These are phyloP conservation scores for Heteropelma amictum DNA, from an alignment of 2,888 invertebrate species.

Conservation along the genomic window DNA sequence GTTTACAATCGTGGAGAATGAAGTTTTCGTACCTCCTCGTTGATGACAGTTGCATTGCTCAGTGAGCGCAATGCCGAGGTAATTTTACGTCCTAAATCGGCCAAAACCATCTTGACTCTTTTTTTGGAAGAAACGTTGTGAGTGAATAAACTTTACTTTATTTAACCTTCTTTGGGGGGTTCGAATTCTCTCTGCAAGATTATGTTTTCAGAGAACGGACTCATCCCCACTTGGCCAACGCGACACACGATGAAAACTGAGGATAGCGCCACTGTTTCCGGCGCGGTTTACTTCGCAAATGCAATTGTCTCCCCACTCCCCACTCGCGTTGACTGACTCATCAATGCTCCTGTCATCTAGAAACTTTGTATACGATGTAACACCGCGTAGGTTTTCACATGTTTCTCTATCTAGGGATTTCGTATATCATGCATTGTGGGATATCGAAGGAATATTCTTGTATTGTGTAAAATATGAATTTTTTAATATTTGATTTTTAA, in stretches of 20 bases:
- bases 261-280: slow-evolving; percentile 37
- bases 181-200: slow-evolving; percentile 15
- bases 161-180: neutral
- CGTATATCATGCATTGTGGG: too few species aligned
- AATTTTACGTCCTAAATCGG: slow-evolving; percentile 99
- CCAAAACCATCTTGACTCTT: slow-evolving; percentile 94
- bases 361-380: too few species aligned
- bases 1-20: too few species aligned
- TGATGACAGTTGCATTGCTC: slow-evolving; percentile 98
- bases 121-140: neutral
- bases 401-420: too few species aligned
- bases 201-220: slow-evolving; percentile 12
- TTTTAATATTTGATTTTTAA: too few species aligned
- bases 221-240: slow-evolving; percentile 55
- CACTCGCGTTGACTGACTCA: too few species aligned
- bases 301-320: too few species aligned
- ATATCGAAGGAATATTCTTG: too few species aligned
- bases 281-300: slow-evolving; percentile 6
- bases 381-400: too few species aligned
- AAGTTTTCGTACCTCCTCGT: slow-evolving; percentile 89
- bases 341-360: too few species aligned
- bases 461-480: too few species aligned
- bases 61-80: slow-evolving; percentile 98
- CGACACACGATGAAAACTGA: slow-evolving; percentile 47
- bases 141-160: neutral